A percentile compares a stretch with the other conserved stretches of the same genome.
Conservation (phyloP, 2,888 invertebrate species). For the Harpagoxenus sublaevis region DNA sequence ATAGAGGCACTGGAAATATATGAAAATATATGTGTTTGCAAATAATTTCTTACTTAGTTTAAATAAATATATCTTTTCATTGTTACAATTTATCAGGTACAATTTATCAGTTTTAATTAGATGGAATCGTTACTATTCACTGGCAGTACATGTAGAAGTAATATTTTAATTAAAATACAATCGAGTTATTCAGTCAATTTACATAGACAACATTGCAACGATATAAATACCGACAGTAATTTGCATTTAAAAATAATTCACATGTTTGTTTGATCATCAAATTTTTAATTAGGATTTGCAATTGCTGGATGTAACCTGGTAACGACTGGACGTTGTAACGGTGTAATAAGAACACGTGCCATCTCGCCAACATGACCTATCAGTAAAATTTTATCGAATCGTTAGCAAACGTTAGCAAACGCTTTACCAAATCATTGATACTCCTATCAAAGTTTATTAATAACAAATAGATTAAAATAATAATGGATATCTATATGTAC, state of each 20-base stretch:
- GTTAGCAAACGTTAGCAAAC: neutral
- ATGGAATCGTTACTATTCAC: slow-evolving; percentile 13
- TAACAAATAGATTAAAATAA: slow-evolving; percentile 18
- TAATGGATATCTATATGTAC: neutral
- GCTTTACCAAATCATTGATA: slow-evolving; percentile 11
- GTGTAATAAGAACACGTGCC: slow-evolving; percentile 65
- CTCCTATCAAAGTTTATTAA: neutral
- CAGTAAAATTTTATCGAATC: slow-evolving; percentile 31
- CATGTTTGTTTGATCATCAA: neutral
- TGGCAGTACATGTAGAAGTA: neutral
- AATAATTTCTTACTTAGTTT: slow-evolving; percentile 23
- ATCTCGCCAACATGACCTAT: slow-evolving; percentile 72
- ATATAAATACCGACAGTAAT: slow-evolving; percentile 24
- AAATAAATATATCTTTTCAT: slow-evolving; percentile 13
- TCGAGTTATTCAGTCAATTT: slow-evolving; percentile 18
- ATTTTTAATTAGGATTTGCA: slow-evolving; percentile 60
- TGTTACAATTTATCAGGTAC: neutral
- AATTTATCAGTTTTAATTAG: slow-evolving; percentile 8
- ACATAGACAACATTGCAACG: slow-evolving; percentile 21
- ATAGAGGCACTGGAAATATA: slow-evolving; percentile 30
- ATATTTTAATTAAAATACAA: slow-evolving; percentile 35
- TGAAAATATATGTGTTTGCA: slow-evolving; percentile 49
- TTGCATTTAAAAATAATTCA: slow-evolving; percentile 11
- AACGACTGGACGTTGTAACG: slow-evolving; percentile 69
- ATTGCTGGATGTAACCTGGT: slow-evolving; percentile 76